Evolutionary conservation across 2,888 invertebrate genomes (phyloP).

Genomic region (Cetonia aurata): DNA sequence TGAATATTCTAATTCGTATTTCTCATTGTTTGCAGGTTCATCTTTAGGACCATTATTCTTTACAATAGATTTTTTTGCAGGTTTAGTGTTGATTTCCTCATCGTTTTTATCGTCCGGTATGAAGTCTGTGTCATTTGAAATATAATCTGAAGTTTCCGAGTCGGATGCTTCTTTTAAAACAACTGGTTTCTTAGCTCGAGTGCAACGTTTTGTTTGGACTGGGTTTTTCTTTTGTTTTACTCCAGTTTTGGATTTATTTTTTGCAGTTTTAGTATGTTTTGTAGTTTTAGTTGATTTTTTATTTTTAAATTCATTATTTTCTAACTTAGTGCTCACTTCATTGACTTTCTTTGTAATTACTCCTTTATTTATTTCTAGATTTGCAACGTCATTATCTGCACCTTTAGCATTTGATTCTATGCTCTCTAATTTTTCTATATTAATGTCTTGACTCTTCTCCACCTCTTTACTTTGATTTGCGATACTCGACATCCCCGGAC

Average conservation of each 20-base stretch:
- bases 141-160: slow-evolving; percentile 57
- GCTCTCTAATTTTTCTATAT: too few species aligned
- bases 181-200: not conserved
- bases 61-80: slow-evolving; percentile 36
- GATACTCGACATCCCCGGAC: not conserved
- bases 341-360: slow-evolving; percentile 4
- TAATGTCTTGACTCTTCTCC: too few species aligned
- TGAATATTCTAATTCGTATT: slow-evolving; percentile 64
- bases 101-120: slow-evolving; percentile 21
- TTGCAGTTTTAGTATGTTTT: not conserved
- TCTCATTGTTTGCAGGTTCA: slow-evolving; percentile 52
- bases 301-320: not conserved
- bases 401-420: slow-evolving; percentile 9
- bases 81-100: slow-evolving; percentile 38
- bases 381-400: slow-evolving; percentile 20
- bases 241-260: not conserved
- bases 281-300: not conserved
- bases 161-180: not conserved
- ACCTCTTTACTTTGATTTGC: not conserved
- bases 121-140: slow-evolving; percentile 33
- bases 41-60: slow-evolving; percentile 43
- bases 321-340: not conserved
- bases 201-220: not conserved
- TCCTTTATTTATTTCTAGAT: slow-evolving; percentile 41
- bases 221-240: not conserved